Evolutionary conservation across 1,140 invertebrate genomes (phyloP).

Genomic region (Anagrus nilaparvatae): DNA sequence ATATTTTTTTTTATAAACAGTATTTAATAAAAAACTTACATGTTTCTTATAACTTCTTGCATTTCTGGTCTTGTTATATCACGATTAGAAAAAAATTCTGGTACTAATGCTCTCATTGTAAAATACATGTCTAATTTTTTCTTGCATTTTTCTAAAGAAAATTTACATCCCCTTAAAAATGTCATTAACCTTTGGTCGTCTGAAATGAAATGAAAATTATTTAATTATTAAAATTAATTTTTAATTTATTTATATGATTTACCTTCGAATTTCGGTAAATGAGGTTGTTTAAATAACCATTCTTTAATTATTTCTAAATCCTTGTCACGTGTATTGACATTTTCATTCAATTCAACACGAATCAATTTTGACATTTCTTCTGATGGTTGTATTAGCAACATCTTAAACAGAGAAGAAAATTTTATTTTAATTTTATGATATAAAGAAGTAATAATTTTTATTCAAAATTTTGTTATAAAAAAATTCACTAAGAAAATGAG

Average conservation of each 20-base stretch:
- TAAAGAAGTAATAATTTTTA: no score
- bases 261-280: slow-evolving; percentile 63
- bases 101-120: slow-evolving; percentile 70
- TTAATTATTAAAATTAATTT: slow-evolving; percentile 1
- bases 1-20: not conserved
- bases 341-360: slow-evolving; percentile 64
- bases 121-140: slow-evolving; percentile 74
- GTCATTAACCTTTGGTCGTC: slow-evolving; percentile 64
- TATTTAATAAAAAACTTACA: slow-evolving; percentile 48
- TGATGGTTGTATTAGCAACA: slow-evolving; percentile 62
- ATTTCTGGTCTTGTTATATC: slow-evolving; percentile 61
- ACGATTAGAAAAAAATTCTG: slow-evolving; percentile 71
- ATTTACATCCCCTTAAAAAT: slow-evolving; percentile 74
- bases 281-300: slow-evolving; percentile 62
- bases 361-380: slow-evolving; percentile 64
- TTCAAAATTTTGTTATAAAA: no score
- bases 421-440: no score
- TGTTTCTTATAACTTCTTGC: slow-evolving; percentile 53
- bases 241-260: slow-evolving; percentile 21
- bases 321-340: slow-evolving; percentile 51
- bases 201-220: slow-evolving; percentile 28
- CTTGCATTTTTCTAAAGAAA: slow-evolving; percentile 71
- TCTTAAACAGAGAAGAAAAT: no score
- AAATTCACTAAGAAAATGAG: no score
- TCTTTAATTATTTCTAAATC: slow-evolving; percentile 56